A percentile compares a stretch with the other conserved stretches of the same genome.
These are phyloP conservation scores for Otus sunia DNA, from an alignment of 2,113 vertebrate species.

Conservation along the genomic window DNA sequence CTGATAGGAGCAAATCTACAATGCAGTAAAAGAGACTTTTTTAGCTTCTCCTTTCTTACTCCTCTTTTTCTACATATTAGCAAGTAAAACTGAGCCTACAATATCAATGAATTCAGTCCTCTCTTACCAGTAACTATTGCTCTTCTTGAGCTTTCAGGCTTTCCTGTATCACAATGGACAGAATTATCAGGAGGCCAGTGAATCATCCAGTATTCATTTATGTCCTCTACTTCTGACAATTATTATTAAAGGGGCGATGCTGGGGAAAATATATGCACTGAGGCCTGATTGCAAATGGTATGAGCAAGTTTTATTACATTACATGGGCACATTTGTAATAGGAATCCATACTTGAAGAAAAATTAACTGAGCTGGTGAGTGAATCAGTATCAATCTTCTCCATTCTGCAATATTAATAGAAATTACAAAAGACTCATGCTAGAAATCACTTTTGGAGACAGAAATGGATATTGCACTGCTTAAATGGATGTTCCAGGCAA, in stretches of 20 bases:
- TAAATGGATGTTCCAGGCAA: slow-evolving; percentile 68
- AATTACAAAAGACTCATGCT: slow-evolving; percentile 53
- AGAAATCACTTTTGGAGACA: slow-evolving; percentile 68
- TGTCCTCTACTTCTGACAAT: not conserved
- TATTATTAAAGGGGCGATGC: slow-evolving; percentile 2
- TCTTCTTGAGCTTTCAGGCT: not conserved
- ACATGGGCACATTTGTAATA: not conserved
- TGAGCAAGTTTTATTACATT: slow-evolving; percentile 17
- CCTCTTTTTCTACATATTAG: not conserved
- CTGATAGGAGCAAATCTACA: not conserved
- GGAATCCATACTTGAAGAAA: slow-evolving; percentile 51
- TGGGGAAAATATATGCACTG: not conserved
- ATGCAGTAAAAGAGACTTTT: not conserved
- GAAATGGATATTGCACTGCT: slow-evolving; percentile 53
- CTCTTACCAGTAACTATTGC: not conserved
- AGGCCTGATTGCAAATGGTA: not conserved
- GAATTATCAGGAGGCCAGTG: not conserved
- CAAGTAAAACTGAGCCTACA: not conserved
- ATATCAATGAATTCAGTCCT: not conserved
- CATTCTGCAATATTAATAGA: slow-evolving; percentile 69
- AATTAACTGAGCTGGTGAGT: slow-evolving; percentile 56
- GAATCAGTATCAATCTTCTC: slow-evolving; percentile 52
- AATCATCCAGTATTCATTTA: slow-evolving; percentile 5
- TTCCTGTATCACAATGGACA: not conserved
- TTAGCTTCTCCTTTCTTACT: not conserved